These are phyloP conservation scores for Fregetta grallaria DNA, from an alignment of 2,113 vertebrate genomes.

Conservation along the genomic window DNA sequence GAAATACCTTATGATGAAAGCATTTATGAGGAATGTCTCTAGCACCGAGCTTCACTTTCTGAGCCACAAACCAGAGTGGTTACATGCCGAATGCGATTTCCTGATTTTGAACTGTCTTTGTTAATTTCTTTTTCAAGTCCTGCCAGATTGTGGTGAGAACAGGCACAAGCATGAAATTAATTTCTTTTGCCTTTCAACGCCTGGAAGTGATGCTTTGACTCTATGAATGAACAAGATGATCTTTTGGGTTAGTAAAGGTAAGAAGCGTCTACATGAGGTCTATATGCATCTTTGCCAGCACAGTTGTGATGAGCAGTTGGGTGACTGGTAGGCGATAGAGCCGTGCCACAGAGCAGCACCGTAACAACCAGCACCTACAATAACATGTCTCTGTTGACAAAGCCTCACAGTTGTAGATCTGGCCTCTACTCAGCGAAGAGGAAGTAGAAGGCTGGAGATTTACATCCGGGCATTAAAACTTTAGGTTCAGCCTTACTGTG, in stretches of 20 bases:
- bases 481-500: background rate
- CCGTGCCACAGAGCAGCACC: background rate
- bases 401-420: background rate
- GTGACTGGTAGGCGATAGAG: background rate
- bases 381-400: background rate
- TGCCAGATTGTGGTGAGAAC: slow-evolving; percentile 45
- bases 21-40: background rate
- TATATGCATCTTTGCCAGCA: background rate
- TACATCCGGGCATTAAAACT: background rate
- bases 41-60: background rate
- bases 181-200: slow-evolving; percentile 19
- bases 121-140: slow-evolving; percentile 40
- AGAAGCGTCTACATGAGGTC: background rate
- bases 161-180: slow-evolving; percentile 61
- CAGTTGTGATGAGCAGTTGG: background rate
- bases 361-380: background rate
- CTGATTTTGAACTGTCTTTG: slow-evolving; percentile 26
- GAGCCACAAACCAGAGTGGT: background rate
- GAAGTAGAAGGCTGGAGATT: background rate
- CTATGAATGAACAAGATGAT: background rate
- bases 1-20: background rate
- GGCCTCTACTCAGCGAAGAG: background rate
- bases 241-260: background rate
- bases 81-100: background rate
- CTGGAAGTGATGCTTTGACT: slow-evolving; percentile 35